These are phyloP conservation scores for Bhutanitis thaidina DNA, from an alignment of 2,888 invertebrate species.

Conservation along the genomic window DNA sequence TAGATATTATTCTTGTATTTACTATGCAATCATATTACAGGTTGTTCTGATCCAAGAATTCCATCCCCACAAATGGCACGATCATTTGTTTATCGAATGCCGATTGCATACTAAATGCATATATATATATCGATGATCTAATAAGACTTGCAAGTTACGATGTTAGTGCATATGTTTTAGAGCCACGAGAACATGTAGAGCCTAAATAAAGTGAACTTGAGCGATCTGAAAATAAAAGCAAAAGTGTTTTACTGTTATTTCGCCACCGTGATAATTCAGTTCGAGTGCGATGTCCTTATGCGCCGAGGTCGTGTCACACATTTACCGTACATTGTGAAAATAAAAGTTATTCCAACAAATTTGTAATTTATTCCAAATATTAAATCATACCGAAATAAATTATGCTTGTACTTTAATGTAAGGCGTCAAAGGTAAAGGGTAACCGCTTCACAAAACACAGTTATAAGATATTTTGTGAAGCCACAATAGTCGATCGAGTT, in stretches of 20 bases:
- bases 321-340: slow-evolving; percentile 4
- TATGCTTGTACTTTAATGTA: too few species aligned
- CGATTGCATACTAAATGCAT: background rate
- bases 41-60: slow-evolving; percentile 7
- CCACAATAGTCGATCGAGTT: too few species aligned
- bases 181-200: slow-evolving; percentile 7
- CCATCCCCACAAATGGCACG: background rate
- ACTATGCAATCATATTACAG: slow-evolving; percentile 2
- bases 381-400: background rate
- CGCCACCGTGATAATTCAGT: slow-evolving; percentile 5
- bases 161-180: background rate
- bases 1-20: background rate
- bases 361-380: background rate
- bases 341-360: background rate
- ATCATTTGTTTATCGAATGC: slow-evolving; percentile 3
- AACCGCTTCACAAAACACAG: too few species aligned
- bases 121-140: slow-evolving; percentile 11
- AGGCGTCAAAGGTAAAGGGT: too few species aligned
- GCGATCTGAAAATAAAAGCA: slow-evolving; percentile 17
- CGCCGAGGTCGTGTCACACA: slow-evolving; percentile 18
- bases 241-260: slow-evolving; percentile 20
- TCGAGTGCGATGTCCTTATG: slow-evolving; percentile 15
- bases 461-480: too few species aligned
- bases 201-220: slow-evolving; percentile 11
- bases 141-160: background rate